Percentiles rank a stretch among this genome's conserved stretches.
phyloP scores from a whole-genome alignment of 2,888 invertebrate genomes.

The Noctua janthe region DNA sequence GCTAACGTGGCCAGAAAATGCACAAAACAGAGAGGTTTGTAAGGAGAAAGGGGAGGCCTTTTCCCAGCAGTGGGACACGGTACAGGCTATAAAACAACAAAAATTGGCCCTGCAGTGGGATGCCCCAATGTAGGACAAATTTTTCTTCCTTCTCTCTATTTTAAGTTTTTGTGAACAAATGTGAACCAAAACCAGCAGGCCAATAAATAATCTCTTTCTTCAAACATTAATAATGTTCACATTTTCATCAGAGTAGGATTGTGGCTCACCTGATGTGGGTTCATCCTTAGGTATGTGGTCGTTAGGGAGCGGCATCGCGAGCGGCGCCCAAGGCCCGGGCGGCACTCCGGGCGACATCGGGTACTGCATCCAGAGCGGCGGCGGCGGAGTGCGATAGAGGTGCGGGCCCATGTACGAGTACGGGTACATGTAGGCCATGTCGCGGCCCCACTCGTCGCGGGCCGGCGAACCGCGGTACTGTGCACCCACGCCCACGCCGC shows the following conservation, averaged over 20 bases:
- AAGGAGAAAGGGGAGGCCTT: not conserved
- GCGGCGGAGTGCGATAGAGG: conserved; percentile 81
- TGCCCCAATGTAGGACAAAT: not conserved
- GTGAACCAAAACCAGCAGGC: not conserved
- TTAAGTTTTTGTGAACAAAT: not conserved
- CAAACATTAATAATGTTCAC: not conserved
- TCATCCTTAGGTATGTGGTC: conserved; percentile 90
- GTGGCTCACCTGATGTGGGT: conserved; percentile 89
- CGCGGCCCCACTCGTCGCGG: conserved; percentile 79
- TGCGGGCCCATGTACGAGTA: conserved; percentile 85
- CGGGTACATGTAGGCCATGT: conserved; percentile 82
- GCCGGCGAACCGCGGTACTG: conserved; percentile 72
- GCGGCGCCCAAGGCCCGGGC: conserved; percentile 90
- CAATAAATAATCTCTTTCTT: not conserved
- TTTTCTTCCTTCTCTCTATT: not conserved
- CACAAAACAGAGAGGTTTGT: not conserved
- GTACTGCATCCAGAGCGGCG: conserved; percentile 88
- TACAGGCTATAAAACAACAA: not conserved
- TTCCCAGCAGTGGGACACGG: not conserved
- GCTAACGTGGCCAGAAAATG: not conserved
- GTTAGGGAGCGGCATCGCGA: conserved; percentile 86
- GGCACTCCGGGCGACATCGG: conserved; percentile 84
- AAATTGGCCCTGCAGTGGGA: not conserved
- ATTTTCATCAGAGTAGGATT: not conserved
- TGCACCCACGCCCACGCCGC: conserved; percentile 62